Conservation (phyloP, 2,888 invertebrate genomes). For the Protonemura montana region DNA sequence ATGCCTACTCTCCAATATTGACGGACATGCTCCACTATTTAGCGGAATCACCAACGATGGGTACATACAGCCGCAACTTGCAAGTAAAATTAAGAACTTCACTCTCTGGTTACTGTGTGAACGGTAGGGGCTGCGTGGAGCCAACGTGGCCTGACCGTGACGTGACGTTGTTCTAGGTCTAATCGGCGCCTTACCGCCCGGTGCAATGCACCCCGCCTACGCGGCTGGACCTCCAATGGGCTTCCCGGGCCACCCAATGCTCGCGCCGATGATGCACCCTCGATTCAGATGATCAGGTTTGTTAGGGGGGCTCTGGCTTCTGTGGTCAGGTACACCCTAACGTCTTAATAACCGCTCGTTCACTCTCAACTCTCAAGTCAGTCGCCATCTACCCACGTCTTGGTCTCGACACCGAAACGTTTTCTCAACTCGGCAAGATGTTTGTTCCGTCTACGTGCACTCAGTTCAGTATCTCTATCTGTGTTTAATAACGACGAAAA, state of each 20-base stretch:
- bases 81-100: background rate
- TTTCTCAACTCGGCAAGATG: slow-evolving; percentile 14
- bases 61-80: background rate
- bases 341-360: slow-evolving; percentile 8
- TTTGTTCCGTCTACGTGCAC: slow-evolving; percentile 28
- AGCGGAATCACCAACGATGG: background rate
- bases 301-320: slow-evolving; percentile 64
- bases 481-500: slow-evolving; percentile 27
- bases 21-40: background rate
- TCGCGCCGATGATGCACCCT: slow-evolving; percentile 79
- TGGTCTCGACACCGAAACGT: background rate
- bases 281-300: slow-evolving; percentile 85
- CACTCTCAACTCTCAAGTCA: slow-evolving; percentile 20
- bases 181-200: slow-evolving; percentile 59
- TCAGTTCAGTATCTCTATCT: background rate
- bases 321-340: slow-evolving; percentile 64
- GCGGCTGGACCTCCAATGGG: slow-evolving; percentile 58
- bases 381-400: slow-evolving; percentile 47
- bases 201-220: slow-evolving; percentile 62
- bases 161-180: slow-evolving; percentile 55
- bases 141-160: background rate
- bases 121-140: background rate
- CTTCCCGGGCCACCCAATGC: slow-evolving; percentile 63
- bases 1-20: background rate
- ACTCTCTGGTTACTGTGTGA: background rate